A percentile compares a stretch with the other conserved stretches of the same genome.
Evolutionary conservation across 2,113 vertebrate genomes (phyloP).

Genomic region (Coracopsis vasa): DNA sequence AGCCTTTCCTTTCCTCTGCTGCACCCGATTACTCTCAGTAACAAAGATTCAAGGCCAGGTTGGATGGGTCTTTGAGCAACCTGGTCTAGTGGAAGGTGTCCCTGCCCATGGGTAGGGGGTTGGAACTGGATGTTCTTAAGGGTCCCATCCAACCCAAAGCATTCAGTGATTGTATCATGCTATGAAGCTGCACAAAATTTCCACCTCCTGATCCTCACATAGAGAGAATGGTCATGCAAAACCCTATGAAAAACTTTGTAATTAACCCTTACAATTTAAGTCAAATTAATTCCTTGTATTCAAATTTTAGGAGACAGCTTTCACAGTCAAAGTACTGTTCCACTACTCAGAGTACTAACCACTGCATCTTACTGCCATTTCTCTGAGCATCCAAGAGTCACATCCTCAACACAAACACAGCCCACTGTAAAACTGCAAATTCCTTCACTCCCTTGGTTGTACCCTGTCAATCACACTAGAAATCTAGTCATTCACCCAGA

Average conservation of each 20-base stretch:
- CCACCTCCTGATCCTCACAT: not conserved
- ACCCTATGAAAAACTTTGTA: not conserved
- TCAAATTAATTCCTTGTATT: not conserved
- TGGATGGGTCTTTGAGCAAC: not conserved
- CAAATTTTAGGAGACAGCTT: fast-evolving
- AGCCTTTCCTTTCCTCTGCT: not conserved
- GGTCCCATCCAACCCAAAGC: not conserved
- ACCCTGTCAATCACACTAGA: not conserved
- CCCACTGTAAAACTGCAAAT: not conserved
- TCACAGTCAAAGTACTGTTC: not conserved
- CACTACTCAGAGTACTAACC: not conserved
- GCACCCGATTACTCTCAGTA: not conserved
- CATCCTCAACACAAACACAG: not conserved
- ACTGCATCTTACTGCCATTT: not conserved
- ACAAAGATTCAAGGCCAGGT: not conserved
- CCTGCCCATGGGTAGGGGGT: not conserved
- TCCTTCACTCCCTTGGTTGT: not conserved
- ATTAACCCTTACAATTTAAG: not conserved
- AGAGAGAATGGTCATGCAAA: not conserved
- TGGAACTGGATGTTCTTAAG: not conserved
- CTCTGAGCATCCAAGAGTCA: not conserved
- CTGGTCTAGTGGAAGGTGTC: not conserved
- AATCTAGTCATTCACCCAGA: not conserved
- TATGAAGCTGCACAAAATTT: not conserved
- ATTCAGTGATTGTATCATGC: not conserved